phyloP scores from a whole-genome alignment of 1,140 invertebrate genomes.

The Caerostris extrusa region DNA sequence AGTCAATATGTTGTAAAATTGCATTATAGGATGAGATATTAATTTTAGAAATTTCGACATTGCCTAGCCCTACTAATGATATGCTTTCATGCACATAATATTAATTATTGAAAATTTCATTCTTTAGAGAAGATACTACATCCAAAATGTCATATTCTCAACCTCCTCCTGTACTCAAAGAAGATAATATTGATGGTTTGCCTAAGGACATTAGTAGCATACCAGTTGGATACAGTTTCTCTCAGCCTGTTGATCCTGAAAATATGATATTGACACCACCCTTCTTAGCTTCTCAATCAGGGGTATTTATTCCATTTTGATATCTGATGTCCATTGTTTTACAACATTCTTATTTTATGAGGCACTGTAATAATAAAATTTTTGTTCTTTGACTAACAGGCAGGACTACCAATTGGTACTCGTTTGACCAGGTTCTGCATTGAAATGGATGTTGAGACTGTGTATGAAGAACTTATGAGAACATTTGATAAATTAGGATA shows the following conservation, averaged over 20 bases:
- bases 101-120: background rate
- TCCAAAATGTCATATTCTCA: constrained; percentile 81
- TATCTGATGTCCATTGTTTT: no score
- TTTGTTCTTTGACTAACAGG: constrained; percentile 79
- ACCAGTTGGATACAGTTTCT: constrained; percentile 87
- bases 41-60: no score
- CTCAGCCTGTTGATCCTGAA: constrained; percentile 92
- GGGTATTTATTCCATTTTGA: constrained; percentile 13
- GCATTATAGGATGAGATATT: no score
- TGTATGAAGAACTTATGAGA: constrained; percentile 85
- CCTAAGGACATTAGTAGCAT: constrained; percentile 49
- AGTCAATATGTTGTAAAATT: no score
- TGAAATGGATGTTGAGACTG: constrained; percentile 85
- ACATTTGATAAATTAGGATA: constrained; percentile 86
- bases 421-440: constrained; percentile 97
- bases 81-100: background rate
- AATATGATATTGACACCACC: constrained; percentile 88
- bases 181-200: constrained; percentile 63
- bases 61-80: no score
- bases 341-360: background rate
- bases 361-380: no score
- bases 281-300: constrained; percentile 65
- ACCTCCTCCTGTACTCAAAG: constrained; percentile 80
- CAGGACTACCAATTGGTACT: constrained; percentile 90
- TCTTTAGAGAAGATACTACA: constrained; percentile 77